phyloP scores from a whole-genome alignment of 1,140 invertebrate species.

The Ceratosolen solmsi region DNA sequence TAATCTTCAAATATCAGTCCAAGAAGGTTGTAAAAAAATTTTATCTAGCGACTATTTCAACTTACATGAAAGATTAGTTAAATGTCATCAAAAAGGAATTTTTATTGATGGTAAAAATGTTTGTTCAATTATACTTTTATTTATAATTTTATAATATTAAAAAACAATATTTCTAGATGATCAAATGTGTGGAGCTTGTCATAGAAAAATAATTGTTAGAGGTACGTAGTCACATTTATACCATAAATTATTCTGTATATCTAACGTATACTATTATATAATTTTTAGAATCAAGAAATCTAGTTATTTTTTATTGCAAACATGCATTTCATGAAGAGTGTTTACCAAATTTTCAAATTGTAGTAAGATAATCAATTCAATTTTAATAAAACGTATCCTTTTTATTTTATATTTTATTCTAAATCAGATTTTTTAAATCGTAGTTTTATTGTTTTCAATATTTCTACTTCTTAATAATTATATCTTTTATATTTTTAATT shows the following conservation, averaged over 20 bases:
- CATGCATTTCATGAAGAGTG: constrained; percentile 93
- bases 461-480: too few relatives aligned
- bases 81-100: constrained; percentile 84
- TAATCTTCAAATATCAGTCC: constrained; percentile 91
- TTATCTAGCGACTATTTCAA: constrained; percentile 91
- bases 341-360: constrained; percentile 74
- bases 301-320: constrained; percentile 90
- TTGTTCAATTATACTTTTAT: constrained; percentile 25
- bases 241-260: constrained; percentile 49
- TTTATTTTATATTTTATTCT: background rate
- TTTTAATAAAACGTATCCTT: background rate
- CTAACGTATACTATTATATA: constrained; percentile 38
- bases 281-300: constrained; percentile 79
- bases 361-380: constrained; percentile 56
- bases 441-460: background rate
- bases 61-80: constrained; percentile 86
- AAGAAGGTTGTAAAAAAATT: constrained; percentile 92
- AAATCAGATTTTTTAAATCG: background rate
- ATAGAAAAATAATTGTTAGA: constrained; percentile 81
- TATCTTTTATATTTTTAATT: too few relatives aligned
- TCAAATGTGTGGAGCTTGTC: constrained; percentile 84
- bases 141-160: constrained; percentile 16
- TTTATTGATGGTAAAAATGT: constrained; percentile 76
- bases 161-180: constrained; percentile 76
- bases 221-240: constrained; percentile 68